phyloP scores from a whole-genome alignment of 2,888 invertebrate species.

The Penaeus monodon region DNA sequence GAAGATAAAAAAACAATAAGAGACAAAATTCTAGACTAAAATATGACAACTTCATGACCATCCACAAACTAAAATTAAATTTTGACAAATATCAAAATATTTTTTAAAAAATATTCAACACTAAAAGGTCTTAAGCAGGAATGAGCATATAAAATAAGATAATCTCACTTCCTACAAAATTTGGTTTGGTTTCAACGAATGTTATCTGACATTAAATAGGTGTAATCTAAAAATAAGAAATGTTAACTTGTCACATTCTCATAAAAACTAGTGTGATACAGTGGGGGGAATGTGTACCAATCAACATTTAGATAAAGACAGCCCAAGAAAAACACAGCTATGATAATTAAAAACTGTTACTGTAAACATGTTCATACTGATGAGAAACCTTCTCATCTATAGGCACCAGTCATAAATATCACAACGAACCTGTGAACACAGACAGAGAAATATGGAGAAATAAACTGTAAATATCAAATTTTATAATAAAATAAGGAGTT shows the following conservation, averaged over 20 bases:
- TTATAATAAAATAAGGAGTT: neutral
- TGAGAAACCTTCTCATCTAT: constrained; percentile 31
- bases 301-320: no score
- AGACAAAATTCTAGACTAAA: no score
- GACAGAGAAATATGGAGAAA: constrained; percentile 49
- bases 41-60: no score
- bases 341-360: constrained; percentile 20
- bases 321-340: constrained; percentile 29
- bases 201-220: neutral
- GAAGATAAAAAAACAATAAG: no score
- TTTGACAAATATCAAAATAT: no score
- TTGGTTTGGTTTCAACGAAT: constrained; percentile 5
- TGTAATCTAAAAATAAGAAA: no score
- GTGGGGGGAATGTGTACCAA: no score
- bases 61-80: no score
- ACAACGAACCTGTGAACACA: constrained; percentile 53
- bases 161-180: neutral
- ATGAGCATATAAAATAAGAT: neutral
- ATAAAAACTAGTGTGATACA: no score
- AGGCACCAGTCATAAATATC: constrained; percentile 50
- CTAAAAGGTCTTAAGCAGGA: no score
- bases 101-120: no score
- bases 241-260: no score
- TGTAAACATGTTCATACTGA: constrained; percentile 23
- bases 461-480: constrained; percentile 43